A percentile compares a stretch with the other conserved stretches of the same genome.
Conservation (phyloP, 2,113 vertebrate species). For the Cinclus cinclus region DNA sequence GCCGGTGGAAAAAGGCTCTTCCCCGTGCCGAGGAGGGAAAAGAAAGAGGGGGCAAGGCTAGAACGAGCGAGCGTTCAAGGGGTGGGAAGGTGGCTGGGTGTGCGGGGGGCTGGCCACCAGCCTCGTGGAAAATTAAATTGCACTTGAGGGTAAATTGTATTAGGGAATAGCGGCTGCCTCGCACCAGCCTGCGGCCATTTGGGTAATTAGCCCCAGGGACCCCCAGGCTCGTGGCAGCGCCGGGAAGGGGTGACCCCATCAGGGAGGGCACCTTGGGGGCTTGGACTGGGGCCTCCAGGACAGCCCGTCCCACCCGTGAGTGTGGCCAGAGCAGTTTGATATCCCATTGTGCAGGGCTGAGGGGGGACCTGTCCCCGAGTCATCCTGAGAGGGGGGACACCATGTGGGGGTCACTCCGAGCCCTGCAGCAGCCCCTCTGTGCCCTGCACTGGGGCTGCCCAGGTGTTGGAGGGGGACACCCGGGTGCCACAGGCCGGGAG, state of each 20-base stretch:
- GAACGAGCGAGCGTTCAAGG: not conserved
- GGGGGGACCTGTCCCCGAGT: accelerated
- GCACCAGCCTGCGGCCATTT: slow-evolving; percentile 89
- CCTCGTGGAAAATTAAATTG: slow-evolving; percentile 94
- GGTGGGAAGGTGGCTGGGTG: slow-evolving; percentile 55
- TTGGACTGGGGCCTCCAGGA: too few species aligned
- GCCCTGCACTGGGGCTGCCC: not conserved
- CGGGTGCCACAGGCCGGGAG: not conserved
- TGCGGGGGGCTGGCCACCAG: slow-evolving; percentile 71
- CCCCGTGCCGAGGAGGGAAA: not conserved
- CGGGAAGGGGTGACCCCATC: not conserved
- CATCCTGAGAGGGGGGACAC: not conserved
- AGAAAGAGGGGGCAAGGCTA: not conserved
- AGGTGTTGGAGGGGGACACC: not conserved
- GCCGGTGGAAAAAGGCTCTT: not conserved
- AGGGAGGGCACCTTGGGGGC: not conserved
- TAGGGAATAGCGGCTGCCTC: slow-evolving; percentile 91
- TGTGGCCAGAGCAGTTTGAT: accelerated
- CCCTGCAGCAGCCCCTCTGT: not conserved
- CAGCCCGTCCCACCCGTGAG: accelerated
- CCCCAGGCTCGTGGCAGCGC: accelerated
- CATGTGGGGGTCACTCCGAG: accelerated
- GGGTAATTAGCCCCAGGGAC: slow-evolving; percentile 85
- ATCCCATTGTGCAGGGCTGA: not conserved
- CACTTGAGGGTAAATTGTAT: slow-evolving; percentile 97